phyloP scores from a whole-genome alignment of 2,113 vertebrate genomes.

The Panurus biarmicus region DNA sequence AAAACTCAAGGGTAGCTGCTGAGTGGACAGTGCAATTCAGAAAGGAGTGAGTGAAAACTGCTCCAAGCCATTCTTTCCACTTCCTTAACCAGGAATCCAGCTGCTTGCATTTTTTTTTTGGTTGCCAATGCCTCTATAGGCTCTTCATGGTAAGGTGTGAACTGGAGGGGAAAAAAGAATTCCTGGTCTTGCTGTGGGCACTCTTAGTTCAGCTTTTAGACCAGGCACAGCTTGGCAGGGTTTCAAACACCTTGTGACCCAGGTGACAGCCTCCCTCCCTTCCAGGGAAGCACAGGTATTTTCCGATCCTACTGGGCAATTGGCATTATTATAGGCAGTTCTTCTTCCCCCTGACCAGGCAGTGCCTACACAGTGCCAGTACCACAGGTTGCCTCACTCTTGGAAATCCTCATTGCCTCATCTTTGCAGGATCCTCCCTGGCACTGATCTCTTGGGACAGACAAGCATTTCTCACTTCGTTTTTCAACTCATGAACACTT shows the following conservation, averaged over 20 bases:
- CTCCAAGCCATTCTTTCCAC: neutral
- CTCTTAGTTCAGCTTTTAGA: neutral
- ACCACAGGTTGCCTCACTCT: neutral
- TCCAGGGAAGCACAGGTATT: neutral
- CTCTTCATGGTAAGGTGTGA: neutral
- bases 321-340: neutral
- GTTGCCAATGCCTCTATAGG: neutral
- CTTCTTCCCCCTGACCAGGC: neutral
- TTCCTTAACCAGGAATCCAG: neutral
- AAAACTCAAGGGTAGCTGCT: neutral
- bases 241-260: neutral
- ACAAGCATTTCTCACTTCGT: neutral
- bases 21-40: neutral
- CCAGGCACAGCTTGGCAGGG: neutral
- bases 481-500: neutral
- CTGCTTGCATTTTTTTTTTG: neutral
- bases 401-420: neutral
- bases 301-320: neutral
- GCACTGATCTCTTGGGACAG: neutral
- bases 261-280: neutral
- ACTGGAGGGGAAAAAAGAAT: neutral
- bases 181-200: neutral
- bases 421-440: neutral
- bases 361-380: neutral
- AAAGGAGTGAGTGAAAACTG: neutral